phyloP scores from a whole-genome alignment of 2,888 invertebrate genomes.

The Ctena decussata region DNA sequence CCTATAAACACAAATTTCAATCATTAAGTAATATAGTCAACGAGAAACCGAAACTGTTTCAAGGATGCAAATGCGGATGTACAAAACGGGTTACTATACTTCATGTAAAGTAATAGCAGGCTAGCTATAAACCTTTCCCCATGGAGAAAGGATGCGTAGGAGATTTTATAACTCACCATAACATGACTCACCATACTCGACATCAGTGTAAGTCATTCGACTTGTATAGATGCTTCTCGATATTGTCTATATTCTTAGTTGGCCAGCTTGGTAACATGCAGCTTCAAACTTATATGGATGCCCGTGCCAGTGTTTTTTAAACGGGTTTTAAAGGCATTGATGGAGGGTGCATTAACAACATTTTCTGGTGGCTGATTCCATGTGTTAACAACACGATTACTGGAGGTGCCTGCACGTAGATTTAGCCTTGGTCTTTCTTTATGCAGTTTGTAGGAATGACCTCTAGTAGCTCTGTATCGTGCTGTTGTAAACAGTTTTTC shows the following conservation, averaged over 20 bases:
- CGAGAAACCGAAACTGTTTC: too few species aligned
- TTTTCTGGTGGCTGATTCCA: background rate
- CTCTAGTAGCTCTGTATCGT: background rate
- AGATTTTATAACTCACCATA: too few species aligned
- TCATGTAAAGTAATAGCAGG: too few species aligned
- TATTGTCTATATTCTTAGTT: background rate
- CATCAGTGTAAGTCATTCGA: background rate
- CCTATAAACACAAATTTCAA: too few species aligned
- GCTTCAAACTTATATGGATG: background rate
- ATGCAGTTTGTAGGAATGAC: background rate
- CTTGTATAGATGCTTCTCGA: background rate
- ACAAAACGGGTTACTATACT: too few species aligned
- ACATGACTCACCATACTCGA: background rate
- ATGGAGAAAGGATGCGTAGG: too few species aligned
- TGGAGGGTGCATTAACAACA: background rate
- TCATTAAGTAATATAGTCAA: too few species aligned
- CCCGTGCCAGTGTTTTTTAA: background rate
- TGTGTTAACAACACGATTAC: background rate
- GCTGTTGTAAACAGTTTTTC: background rate
- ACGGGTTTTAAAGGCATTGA: background rate
- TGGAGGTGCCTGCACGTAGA: background rate
- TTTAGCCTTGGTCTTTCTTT: background rate
- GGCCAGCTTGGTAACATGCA: background rate
- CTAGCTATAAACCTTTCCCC: too few species aligned
- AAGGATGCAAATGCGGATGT: too few species aligned